Conservation (phyloP, 2,888 invertebrate species). For the Bellardia bayeri region DNA sequence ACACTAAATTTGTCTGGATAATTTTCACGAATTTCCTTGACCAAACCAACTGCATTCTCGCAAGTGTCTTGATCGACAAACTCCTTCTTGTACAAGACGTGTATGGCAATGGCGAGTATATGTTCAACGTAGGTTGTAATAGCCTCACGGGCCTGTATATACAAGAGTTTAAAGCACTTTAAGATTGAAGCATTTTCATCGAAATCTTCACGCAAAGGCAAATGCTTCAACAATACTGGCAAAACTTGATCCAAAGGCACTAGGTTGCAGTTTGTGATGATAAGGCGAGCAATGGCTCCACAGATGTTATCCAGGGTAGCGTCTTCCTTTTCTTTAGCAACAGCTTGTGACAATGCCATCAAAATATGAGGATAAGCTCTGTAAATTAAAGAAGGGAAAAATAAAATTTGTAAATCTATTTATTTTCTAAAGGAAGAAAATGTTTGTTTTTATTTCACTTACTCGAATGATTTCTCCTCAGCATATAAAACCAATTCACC, state of each 20-base stretch:
- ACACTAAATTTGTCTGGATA: slow-evolving; percentile 86
- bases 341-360: slow-evolving; percentile 87
- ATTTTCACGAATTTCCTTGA: slow-evolving; percentile 86
- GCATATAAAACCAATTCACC: slow-evolving; percentile 90
- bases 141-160: slow-evolving; percentile 86
- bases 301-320: slow-evolving; percentile 91
- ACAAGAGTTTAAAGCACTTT: slow-evolving; percentile 87
- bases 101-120: slow-evolving; percentile 86
- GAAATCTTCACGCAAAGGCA: slow-evolving; percentile 90
- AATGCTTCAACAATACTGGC: slow-evolving; percentile 88
- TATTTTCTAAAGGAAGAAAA: not conserved
- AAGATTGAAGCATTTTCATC: slow-evolving; percentile 90
- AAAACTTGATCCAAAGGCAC: slow-evolving; percentile 90
- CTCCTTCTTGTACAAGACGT: slow-evolving; percentile 86
- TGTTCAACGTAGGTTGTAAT: slow-evolving; percentile 85
- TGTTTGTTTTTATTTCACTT: slow-evolving; percentile 75
- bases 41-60: slow-evolving; percentile 84
- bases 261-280: slow-evolving; percentile 87
- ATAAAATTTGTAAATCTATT: not conserved
- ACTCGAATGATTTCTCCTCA: slow-evolving; percentile 87
- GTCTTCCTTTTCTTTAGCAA: slow-evolving; percentile 87
- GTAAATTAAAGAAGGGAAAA: slow-evolving; percentile 41
- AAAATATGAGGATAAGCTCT: slow-evolving; percentile 89
- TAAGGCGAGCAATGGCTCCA: slow-evolving; percentile 90
- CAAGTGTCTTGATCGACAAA: slow-evolving; percentile 80